Conservation (phyloP, 2,797 vertebrate species). For the Oreortyx pictus region DNA sequence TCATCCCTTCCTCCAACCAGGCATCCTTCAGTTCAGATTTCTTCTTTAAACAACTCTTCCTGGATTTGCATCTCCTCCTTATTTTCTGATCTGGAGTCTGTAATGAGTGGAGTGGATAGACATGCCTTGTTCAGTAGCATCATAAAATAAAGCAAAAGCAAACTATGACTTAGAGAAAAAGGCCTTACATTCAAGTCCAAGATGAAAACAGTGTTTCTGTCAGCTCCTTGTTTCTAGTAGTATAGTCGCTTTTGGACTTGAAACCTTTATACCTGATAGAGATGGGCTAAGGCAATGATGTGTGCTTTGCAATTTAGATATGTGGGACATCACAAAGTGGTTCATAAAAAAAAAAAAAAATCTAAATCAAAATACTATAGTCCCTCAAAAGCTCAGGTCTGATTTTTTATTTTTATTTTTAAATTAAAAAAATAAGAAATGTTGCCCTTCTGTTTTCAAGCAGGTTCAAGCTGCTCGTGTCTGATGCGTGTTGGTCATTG, state of each 20-base stretch:
- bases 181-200: background rate
- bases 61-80: background rate
- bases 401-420: background rate
- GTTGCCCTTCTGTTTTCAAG: background rate
- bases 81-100: background rate
- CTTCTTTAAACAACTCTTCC: background rate
- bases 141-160: background rate
- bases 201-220: background rate
- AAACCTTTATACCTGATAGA: background rate
- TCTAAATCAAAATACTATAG: background rate
- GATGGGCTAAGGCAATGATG: background rate
- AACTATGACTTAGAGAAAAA: background rate
- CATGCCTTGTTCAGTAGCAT: background rate
- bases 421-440: background rate
- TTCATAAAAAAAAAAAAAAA: background rate
- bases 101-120: background rate
- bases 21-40: background rate
- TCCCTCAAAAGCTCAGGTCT: background rate
- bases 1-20: background rate
- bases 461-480: background rate
- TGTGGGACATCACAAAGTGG: background rate
- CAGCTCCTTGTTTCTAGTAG: background rate
- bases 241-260: background rate
- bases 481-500: background rate
- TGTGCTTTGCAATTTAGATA: background rate